Conservation (phyloP, 2,888 invertebrate genomes). For the Hololepta plana region DNA sequence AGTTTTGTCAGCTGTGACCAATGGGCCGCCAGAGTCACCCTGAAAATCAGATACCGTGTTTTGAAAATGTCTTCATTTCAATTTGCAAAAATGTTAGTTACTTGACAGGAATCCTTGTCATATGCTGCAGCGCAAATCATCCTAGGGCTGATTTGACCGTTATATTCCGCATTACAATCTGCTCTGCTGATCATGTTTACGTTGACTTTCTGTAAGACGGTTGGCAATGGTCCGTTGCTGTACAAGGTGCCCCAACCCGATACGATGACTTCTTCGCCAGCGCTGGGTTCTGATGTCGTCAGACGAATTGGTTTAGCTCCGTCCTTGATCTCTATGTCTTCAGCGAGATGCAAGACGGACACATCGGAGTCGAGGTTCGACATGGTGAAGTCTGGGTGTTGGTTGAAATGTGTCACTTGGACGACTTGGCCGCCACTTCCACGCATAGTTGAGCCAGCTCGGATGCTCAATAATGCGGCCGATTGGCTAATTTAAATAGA, state of each 20-base stretch:
- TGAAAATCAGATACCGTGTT: too few relatives aligned
- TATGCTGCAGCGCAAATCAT: too few relatives aligned
- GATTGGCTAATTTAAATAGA: too few relatives aligned
- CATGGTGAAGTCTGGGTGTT: slow-evolving; percentile 5
- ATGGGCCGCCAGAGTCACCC: slow-evolving; percentile 8
- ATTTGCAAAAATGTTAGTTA: too few relatives aligned
- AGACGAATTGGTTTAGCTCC: slow-evolving; percentile 5
- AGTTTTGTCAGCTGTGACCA: slow-evolving; percentile 6
- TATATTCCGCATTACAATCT: slow-evolving; percentile 17
- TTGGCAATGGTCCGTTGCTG: slow-evolving; percentile 7
- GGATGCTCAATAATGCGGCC: too few relatives aligned
- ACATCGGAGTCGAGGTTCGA: slow-evolving; percentile 6
- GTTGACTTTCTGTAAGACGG: slow-evolving; percentile 1
- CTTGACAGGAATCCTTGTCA: too few relatives aligned
- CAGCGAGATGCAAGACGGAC: slow-evolving; percentile 6
- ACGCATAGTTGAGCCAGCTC: slow-evolving; percentile 8
- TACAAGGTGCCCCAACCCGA: slow-evolving; percentile 6
- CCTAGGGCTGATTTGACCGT: too few relatives aligned
- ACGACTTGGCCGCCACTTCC: slow-evolving; percentile 7
- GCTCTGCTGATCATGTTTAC: slow-evolving; percentile 1
- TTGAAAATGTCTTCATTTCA: too few relatives aligned
- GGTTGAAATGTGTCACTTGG: slow-evolving; percentile 5
- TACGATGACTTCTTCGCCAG: background rate
- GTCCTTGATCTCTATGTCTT: slow-evolving; percentile 3
- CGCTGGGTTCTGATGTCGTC: too few relatives aligned